phyloP scores from a whole-genome alignment of 35 echinoderm and acorn worm species.

The Strongylocentrotus purpuratus region DNA sequence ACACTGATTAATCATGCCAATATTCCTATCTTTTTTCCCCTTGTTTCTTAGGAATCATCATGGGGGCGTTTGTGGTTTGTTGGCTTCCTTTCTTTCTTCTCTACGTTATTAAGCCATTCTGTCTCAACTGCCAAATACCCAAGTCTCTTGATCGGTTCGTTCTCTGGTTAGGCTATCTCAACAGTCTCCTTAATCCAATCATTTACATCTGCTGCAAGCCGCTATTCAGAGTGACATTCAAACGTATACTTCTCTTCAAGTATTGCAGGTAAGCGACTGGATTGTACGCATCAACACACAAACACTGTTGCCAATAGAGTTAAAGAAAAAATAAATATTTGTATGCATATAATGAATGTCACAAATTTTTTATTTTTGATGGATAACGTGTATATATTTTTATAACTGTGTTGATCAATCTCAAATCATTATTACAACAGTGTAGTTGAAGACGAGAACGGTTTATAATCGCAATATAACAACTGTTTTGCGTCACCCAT shows the following conservation, averaged over 20 bases:
- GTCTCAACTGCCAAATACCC: slow-evolving; percentile 58
- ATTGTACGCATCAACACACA: neutral
- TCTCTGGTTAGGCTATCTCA: slow-evolving; percentile 77
- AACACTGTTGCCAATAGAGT: too few species aligned
- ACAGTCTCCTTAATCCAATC: slow-evolving; percentile 78
- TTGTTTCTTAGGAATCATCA: slow-evolving; percentile 65
- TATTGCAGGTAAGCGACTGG: slow-evolving; percentile 69
- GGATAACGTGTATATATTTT: too few species aligned
- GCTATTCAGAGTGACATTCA: slow-evolving; percentile 67
- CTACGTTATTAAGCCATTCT: slow-evolving; percentile 77
- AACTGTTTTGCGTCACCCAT: too few species aligned
- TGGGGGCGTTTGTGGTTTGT: slow-evolving; percentile 74
- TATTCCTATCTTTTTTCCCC: neutral
- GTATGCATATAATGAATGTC: too few species aligned
- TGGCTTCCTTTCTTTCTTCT: slow-evolving; percentile 84
- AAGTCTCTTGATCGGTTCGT: slow-evolving; percentile 59
- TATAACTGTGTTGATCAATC: too few species aligned
- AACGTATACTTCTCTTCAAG: slow-evolving; percentile 60
- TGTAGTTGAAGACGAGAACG: too few species aligned
- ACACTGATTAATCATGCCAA: neutral
- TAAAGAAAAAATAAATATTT: too few species aligned
- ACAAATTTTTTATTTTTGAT: too few species aligned
- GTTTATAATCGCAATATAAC: too few species aligned
- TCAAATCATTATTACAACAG: too few species aligned
- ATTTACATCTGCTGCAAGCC: slow-evolving; percentile 91